Base-by-base conservation (phyloP, 1,140 invertebrate species). In the Anastatus disparis region DNA sequence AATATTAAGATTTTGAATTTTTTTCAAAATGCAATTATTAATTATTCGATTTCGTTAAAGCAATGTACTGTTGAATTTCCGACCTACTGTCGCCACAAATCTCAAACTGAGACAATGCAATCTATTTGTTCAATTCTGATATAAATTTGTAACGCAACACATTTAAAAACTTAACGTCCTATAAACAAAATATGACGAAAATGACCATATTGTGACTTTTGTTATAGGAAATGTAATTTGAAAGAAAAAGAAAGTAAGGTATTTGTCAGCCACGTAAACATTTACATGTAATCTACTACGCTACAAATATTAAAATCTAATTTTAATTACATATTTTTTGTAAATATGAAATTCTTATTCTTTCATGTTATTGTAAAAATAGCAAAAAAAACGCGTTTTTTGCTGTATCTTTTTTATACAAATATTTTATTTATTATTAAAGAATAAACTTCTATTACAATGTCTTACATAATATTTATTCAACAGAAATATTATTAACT, bases 381-480 rank as follows among this genome's bases (percentile, higher is more conserved):
- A 38, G n/a, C 7, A 40, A 40, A 20, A 17, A 38, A 22, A 40
- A 20, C 3, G 9, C 2, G 8, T 9, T 2, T 24, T 7, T 20
- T 9, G 2, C 26, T 44, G 13, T 27, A 42, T 26, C 35, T 66
- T 66, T 66, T 52, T 69, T 61, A 59, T 61, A 69, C 4, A 35
- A 35, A 35, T 35, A 61, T 42, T n/a, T 70, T 68, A 58, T 63
- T 70, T 70, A 8, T 63, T 55, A 56, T 50, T 24, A 24, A 62
- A 35, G 59, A 70, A 63, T 65, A 46, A 70, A 70, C 17, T 44
- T 55, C n/a, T 31, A 31, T 64, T 64, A 48, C 62, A 71, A 71
- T 31, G 31, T n/a, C 31, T 56, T 63, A 53, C n/a, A n/a, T 46
- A 55, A 61, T 63, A 70, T 53, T 29, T 22, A 59, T 65, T 46